These are phyloP conservation scores for Trichonephila inaurata DNA, from an alignment of 1,140 invertebrate genomes.

Conservation along the genomic window DNA sequence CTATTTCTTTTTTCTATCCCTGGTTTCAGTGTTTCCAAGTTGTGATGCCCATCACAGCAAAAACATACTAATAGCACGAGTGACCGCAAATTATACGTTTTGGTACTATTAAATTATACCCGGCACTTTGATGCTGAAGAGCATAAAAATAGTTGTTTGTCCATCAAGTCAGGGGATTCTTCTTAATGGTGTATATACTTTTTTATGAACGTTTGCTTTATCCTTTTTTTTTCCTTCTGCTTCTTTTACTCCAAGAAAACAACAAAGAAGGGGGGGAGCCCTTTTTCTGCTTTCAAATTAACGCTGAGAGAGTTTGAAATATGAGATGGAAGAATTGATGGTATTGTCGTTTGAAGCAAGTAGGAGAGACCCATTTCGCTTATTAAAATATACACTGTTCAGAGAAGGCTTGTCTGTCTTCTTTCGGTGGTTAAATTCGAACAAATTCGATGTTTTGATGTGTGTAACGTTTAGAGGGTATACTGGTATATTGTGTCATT, in stretches of 20 bases:
- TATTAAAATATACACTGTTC: slow-evolving; percentile 14
- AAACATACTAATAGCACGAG: slow-evolving; percentile 67
- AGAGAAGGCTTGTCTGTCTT: not conserved
- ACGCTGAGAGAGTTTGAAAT: slow-evolving; percentile 36
- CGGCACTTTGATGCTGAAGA: slow-evolving; percentile 42
- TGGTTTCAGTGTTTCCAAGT: slow-evolving; percentile 51
- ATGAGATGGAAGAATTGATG: slow-evolving; percentile 49
- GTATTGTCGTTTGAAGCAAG: not conserved
- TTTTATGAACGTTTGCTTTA: not conserved
- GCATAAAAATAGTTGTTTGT: slow-evolving; percentile 62
- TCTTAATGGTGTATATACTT: slow-evolving; percentile 47
- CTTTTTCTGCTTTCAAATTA: slow-evolving; percentile 64
- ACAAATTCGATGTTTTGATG: not conserved
- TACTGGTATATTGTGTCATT: too few species aligned
- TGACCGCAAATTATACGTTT: slow-evolving; percentile 75
- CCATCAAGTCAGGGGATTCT: slow-evolving; percentile 49
- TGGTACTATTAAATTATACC: slow-evolving; percentile 69
- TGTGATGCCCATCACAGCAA: slow-evolving; percentile 42
- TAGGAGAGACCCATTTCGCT: not conserved
- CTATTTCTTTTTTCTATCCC: slow-evolving; percentile 15
- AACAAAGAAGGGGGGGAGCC: slow-evolving; percentile 5
- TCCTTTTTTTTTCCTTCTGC: not conserved
- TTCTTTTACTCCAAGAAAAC: not conserved
- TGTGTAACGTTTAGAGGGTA: too few species aligned
- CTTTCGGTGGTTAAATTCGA: not conserved